Evolutionary conservation across 2,797 vertebrate species (phyloP), one percentile per base, ranked within the genome.

Genomic region (Semotilus atromaculatus): DNA sequence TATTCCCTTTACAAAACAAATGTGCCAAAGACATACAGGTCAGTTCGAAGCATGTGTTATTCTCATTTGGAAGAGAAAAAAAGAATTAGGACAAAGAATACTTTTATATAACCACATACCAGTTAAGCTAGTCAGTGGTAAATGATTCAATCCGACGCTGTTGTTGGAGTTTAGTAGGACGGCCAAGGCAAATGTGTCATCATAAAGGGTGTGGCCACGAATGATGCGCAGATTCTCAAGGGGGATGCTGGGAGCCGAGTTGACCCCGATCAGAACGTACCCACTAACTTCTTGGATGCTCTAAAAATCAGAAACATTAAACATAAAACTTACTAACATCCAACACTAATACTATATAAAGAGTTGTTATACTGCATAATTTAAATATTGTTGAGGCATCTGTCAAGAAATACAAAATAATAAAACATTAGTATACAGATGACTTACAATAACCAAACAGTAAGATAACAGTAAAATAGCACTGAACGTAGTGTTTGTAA

Each of bases 241-340:
- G 1, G 97, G 96, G 88, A 99, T 98, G 83, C 76, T 94, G 72
- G 95, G 89, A 1, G 94, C 96, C 1, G 91, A 91, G 92, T 99
- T 99, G 81, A 99, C 91, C 0, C 95, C 97, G 0, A 99, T 97
- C 87, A 99, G 94, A 51, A 99, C 97, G 0, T 99, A 98, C 66
- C 98, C 98, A 1, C 96, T 96, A 31, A 99, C 98, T 89, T 99
- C 98, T 93, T 97, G 96, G 87, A 99, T 99, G 0, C 95, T 96
- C 98, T 99, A 88, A 23, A 67, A 77, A 84, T 23, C 64, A 26
- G 72, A 1, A 82, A 31, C 16, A n/a, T 71, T 53, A 53, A 16
- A 68, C 36, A 26, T 21, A 60, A 43, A 31, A 23, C 43, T 64
- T 7, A 51, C 11, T 51, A 48, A 29, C 23, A 31, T 48, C 18